Percentiles rank a stretch among this genome's conserved stretches.
Conservation (phyloP, 2,797 vertebrate genomes). For the Pyrocephalus nanus region DNA sequence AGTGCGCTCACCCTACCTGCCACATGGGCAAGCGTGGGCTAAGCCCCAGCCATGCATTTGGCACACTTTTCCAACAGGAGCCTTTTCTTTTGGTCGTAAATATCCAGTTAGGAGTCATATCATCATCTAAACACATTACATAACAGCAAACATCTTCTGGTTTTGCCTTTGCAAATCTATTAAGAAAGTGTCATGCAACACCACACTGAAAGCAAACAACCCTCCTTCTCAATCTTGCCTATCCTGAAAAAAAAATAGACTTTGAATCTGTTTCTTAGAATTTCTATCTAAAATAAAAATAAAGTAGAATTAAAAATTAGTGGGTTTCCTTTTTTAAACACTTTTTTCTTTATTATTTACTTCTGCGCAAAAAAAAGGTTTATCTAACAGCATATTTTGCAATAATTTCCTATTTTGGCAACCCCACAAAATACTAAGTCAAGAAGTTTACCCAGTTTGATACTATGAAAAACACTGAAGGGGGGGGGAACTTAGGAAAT, state of each 20-base stretch:
- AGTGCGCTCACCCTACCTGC: background rate
- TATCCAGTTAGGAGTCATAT: background rate
- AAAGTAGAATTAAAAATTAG: background rate
- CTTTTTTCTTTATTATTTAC: background rate
- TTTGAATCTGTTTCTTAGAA: background rate
- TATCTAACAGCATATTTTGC: background rate
- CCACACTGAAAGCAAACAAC: background rate
- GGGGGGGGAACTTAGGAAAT: background rate
- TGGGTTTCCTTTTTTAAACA: background rate
- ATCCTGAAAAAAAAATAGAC: background rate
- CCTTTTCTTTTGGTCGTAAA: background rate
- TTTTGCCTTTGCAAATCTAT: background rate
- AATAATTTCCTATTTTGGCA: background rate
- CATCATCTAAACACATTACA: background rate
- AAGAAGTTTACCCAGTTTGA: background rate
- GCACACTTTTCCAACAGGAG: background rate
- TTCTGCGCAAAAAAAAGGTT: background rate
- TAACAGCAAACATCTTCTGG: background rate
- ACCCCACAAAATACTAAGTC: background rate
- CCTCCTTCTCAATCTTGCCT: background rate
- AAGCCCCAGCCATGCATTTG: background rate
- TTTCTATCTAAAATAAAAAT: background rate
- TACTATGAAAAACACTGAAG: background rate
- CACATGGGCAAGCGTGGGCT: accelerated
- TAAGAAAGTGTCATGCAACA: background rate